A percentile compares a stretch with the other conserved stretches of the same genome.
Evolutionary conservation across 1,140 invertebrate species (phyloP).

Genomic region (Calephelis virginiensis): DNA sequence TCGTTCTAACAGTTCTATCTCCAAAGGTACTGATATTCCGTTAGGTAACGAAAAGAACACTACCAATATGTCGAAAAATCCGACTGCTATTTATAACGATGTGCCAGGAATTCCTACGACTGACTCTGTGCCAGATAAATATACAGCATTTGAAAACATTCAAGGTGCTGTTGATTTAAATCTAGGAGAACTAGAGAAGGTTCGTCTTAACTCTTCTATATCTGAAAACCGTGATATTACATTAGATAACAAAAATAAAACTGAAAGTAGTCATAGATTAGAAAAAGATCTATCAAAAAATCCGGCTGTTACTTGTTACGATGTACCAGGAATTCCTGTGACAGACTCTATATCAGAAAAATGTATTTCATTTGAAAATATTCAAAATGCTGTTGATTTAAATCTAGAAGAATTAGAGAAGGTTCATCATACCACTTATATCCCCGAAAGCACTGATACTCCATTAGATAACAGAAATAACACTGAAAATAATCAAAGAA

Average conservation of each 20-base stretch:
- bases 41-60: too few relatives aligned
- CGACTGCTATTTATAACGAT: neutral
- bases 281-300: too few relatives aligned
- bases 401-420: conserved; percentile 33
- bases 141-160: conserved; percentile 55
- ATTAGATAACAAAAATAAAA: conserved; percentile 4
- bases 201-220: neutral
- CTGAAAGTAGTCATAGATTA: neutral
- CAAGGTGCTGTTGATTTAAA: conserved; percentile 52
- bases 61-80: too few relatives aligned
- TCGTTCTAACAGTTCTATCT: too few relatives aligned
- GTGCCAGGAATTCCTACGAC: conserved; percentile 34
- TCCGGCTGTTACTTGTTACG: neutral
- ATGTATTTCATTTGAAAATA: conserved; percentile 56
- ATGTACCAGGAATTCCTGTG: conserved; percentile 33
- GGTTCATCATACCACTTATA: conserved; percentile 1
- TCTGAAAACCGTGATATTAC: neutral
- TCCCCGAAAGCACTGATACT: neutral
- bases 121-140: conserved; percentile 30
- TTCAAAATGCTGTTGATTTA: conserved; percentile 53
- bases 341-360: conserved; percentile 26
- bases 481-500: neutral
- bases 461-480: conserved; percentile 9
- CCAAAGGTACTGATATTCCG: too few relatives aligned
- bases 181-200: conserved; percentile 30